Base-by-base conservation (phyloP, 1,140 invertebrate species). In the Lucilia cuprina region DNA sequence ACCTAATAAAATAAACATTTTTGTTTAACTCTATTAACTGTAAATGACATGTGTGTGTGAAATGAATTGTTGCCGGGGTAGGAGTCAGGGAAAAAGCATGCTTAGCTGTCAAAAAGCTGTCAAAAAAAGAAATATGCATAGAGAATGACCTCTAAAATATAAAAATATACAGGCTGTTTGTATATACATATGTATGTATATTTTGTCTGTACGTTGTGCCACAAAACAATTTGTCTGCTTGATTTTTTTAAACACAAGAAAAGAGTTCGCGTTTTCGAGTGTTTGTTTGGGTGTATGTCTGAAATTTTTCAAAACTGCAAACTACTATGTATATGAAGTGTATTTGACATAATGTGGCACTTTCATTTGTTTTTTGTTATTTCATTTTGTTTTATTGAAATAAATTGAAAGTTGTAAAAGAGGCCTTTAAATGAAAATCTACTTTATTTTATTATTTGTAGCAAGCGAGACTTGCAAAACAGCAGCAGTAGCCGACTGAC, bases 51-150 rank as follows among this genome's bases (percentile, higher is more conserved):
- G 47, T 80, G 77, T 80, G 77, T 80, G 35, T 50, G 19, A 19
- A 25, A 60, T 14, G 13, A 14, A 60, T 60, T 60, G n/a, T 60
- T 21, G 21, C 7, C 25, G 19, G n/a, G 19, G 19, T 19, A 70
- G 21, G 21, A 65, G n/a, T 1, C n/a, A 49, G 9, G 49, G 49
- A 70, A 50, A 80, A 25, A 80, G 47, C 77, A 50, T 80, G 77
- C 77, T 80, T 80, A 80, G 47, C 77, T 80, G 77, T 80, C 77
- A 80, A 80, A 80, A 80, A 49, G 77, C 77, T 80, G 77, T 80
- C 77, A 80, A 80, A 80, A 80, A 80, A 70, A 80, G 77, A 50
- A 80, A 49, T 49, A 25, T 80, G 41, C 41, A 80, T 80, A 70
- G n/a, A 70, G 65, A 70, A 70, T 70, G 65, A 70, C 65, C 65